Base-by-base conservation (phyloP, 2,888 invertebrate species). In the Rhopalosiphum nymphaeae region DNA sequence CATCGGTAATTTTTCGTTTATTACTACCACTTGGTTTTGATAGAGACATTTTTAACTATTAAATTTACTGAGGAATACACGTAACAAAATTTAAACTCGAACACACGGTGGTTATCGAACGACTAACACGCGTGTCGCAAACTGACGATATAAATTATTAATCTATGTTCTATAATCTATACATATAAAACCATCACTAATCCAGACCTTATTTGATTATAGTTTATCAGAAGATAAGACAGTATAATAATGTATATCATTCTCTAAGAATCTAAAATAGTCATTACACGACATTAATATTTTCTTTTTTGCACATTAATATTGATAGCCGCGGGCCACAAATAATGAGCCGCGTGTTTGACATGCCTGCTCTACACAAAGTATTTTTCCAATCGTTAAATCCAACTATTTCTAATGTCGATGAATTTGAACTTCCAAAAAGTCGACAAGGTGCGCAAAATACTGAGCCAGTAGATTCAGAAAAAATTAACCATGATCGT, bases 61-160 rank as follows among this genome's bases (percentile, higher is more conserved):
- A 86, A 86, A 86, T 86, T 86, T 86, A 86, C 46, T 2, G 86
- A 0, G 0, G 86, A 86, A 86, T 86, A 86, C 46, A 86, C 85
- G 85, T 85, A 46, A 85, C 44, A 85, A 85, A 85, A 85, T 85
- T 85, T 44, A 84, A 84, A 84, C 42, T n/a, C 42, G 84, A 84
- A 84, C 44, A 26, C 85, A 85, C 42, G 84, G 85, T 44, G 85
- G 0, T 85, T 85, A 85, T 85, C 44, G 85, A 85, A 85, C 85
- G 85, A 44, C 42, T 85, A 85, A 1, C 42, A 85, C 7, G 44
- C 85, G 85, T 85, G 85, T 85, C 9, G 85, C 85, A 44, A 44
- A 85, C 85, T 44, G 44, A 85, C 85, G 85, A 44, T 85, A 85
- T 85, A 85, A 85, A 85, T 85, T 85, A 85, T 85, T 85, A 44